Conservation (phyloP, 2,113 vertebrate genomes). For the Tetrao urogallus region DNA sequence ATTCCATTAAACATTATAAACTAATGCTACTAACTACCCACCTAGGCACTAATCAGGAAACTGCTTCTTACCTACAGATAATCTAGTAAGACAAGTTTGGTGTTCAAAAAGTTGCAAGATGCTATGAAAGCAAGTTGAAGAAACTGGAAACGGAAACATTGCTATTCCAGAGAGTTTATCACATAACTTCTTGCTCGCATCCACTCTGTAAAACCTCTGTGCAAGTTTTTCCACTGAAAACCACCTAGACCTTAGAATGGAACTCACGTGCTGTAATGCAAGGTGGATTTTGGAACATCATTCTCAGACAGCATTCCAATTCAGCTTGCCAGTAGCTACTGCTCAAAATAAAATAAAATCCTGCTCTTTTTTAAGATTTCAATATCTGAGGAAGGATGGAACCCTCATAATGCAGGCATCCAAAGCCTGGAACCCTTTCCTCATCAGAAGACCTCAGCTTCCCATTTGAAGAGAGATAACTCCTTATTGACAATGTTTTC, state of each 20-base stretch:
- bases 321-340: neutral
- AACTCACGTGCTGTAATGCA: neutral
- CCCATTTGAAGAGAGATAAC: neutral
- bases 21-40: conserved; percentile 23
- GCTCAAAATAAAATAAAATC: neutral
- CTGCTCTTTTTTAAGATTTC: neutral
- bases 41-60: conserved; percentile 24
- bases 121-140: neutral
- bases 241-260: rapidly evolving
- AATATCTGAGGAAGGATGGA: neutral
- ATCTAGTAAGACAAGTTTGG: neutral
- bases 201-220: neutral
- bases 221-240: neutral
- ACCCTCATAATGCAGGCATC: neutral
- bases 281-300: neutral
- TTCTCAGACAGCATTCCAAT: neutral
- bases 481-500: neutral
- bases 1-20: conserved; percentile 50
- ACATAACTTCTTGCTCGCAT: neutral
- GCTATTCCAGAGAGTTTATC: neutral
- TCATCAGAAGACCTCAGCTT: neutral
- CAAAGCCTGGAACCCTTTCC: neutral
- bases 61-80: neutral
- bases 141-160: neutral
- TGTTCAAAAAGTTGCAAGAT: neutral